A percentile compares a stretch with the other conserved stretches of the same genome.
Evolutionary conservation across 2,888 invertebrate species (phyloP).

Genomic region (Ormyrus thymus): DNA sequence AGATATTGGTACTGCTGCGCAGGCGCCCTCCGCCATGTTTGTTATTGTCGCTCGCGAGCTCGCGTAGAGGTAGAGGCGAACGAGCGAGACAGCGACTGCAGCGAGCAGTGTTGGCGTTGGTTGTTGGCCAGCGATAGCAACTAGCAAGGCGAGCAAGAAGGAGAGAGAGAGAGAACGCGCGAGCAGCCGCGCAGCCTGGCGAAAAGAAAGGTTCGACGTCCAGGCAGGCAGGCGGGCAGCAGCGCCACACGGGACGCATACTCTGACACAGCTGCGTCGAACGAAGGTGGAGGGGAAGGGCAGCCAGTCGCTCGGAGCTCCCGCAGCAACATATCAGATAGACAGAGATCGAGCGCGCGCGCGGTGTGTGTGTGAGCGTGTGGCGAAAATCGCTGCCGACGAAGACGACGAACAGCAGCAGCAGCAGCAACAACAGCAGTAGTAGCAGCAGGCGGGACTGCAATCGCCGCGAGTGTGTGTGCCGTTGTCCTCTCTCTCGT

Average conservation of each 20-base stretch:
- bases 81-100: neutral
- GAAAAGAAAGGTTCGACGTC: conserved; percentile 50
- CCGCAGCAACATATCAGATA: neutral
- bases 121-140: too few species aligned
- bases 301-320: neutral
- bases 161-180: neutral
- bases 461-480: neutral
- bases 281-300: neutral
- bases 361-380: neutral
- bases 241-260: neutral
- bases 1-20: conserved; percentile 41
- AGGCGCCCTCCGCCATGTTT: conserved; percentile 46
- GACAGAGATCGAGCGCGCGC: neutral
- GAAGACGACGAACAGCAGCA: too few species aligned
- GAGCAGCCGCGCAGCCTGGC: neutral
- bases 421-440: neutral
- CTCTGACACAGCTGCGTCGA: neutral
- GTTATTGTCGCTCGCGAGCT: conserved; percentile 42
- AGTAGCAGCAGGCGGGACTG: neutral
- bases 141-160: conserved; percentile 37
- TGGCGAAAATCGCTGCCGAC: too few species aligned
- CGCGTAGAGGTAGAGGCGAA: neutral
- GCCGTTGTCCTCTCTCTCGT: neutral
- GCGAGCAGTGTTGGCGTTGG: conserved; percentile 8
- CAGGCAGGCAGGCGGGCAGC: conserved; percentile 13